These are phyloP conservation scores for Drosophila nasuta DNA, from an alignment of 1,140 invertebrate genomes.

Conservation along the genomic window DNA sequence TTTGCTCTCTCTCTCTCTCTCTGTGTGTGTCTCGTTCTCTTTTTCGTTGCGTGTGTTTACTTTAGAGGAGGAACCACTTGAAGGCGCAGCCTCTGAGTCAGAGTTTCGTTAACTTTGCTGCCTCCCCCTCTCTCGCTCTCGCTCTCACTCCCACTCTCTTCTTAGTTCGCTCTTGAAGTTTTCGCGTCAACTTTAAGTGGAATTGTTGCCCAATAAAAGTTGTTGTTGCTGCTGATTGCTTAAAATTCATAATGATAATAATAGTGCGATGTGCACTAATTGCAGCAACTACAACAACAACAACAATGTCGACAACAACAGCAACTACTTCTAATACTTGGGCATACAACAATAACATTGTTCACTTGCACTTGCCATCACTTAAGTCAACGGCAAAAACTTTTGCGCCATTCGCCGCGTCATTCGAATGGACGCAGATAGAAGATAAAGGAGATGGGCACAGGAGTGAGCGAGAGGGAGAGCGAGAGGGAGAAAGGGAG, in stretches of 20 bases:
- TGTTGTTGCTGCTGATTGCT: constrained; percentile 65
- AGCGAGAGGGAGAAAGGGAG: not conserved
- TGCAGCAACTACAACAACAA: constrained; percentile 58
- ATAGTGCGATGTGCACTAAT: constrained; percentile 78
- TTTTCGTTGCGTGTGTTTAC: constrained; percentile 44
- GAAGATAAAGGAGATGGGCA: constrained; percentile 6
- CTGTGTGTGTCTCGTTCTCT: constrained; percentile 31
- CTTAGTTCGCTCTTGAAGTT: constrained; percentile 16
- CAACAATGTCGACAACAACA: constrained; percentile 33
- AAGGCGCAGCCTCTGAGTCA: constrained; percentile 12
- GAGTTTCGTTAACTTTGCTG: not conserved
- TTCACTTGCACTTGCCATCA: constrained; percentile 68
- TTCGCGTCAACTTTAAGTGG: constrained; percentile 62
- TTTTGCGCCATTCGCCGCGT: constrained; percentile 47
- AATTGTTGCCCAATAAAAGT: constrained; percentile 67
- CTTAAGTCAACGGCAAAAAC: constrained; percentile 57
- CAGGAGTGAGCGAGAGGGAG: not conserved
- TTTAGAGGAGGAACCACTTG: constrained; percentile 35
- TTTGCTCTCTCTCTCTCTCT: not conserved
- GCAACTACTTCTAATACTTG: constrained; percentile 2
- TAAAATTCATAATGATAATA: constrained; percentile 82
- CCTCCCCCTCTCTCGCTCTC: too few relatives aligned
- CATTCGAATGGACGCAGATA: constrained; percentile 47
- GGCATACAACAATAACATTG: constrained; percentile 53
- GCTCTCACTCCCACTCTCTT: not conserved